phyloP scores from a whole-genome alignment of 2,888 invertebrate species.

The Unio delphinus region DNA sequence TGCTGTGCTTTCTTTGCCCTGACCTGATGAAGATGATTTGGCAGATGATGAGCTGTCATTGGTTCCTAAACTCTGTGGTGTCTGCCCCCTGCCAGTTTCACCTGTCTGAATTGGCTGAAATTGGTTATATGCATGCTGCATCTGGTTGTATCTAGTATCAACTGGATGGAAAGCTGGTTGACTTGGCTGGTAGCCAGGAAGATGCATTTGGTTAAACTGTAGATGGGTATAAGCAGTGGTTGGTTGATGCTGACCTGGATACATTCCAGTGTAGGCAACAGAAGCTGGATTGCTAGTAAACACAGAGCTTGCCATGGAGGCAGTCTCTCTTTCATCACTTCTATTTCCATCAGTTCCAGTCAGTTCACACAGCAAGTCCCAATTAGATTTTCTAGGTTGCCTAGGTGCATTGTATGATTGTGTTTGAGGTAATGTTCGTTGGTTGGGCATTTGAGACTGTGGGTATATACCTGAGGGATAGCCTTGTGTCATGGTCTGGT shows the following conservation, averaged over 20 bases:
- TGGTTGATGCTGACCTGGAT: constrained; percentile 5
- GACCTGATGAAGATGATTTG: constrained; percentile 2
- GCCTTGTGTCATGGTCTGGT: constrained; percentile 6
- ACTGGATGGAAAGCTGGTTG: constrained; percentile 1
- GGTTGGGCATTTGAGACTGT: constrained; percentile 15
- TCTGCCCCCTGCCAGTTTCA: neutral
- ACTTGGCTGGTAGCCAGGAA: constrained; percentile 6
- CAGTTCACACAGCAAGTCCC: constrained; percentile 58
- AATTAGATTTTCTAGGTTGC: constrained; percentile 50
- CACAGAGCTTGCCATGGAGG: constrained; percentile 55
- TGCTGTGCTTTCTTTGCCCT: constrained; percentile 4
- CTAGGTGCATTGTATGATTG: constrained; percentile 20
- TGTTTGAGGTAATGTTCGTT: constrained; percentile 1
- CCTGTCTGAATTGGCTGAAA: no score
- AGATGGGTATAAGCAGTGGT: constrained; percentile 6
- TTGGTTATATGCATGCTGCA: neutral
- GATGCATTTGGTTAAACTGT: constrained; percentile 1
- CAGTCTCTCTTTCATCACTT: constrained; percentile 44
- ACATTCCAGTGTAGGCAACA: constrained; percentile 19
- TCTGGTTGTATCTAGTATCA: constrained; percentile 6
- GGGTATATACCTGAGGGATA: constrained; percentile 13
- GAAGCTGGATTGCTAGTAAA: constrained; percentile 42
- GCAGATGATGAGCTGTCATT: constrained; percentile 11
- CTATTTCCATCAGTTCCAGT: constrained; percentile 45
- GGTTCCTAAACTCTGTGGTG: constrained; percentile 4